Conservation (phyloP, 2,797 vertebrate species). For the Pseudocheirus occidentalis region DNA sequence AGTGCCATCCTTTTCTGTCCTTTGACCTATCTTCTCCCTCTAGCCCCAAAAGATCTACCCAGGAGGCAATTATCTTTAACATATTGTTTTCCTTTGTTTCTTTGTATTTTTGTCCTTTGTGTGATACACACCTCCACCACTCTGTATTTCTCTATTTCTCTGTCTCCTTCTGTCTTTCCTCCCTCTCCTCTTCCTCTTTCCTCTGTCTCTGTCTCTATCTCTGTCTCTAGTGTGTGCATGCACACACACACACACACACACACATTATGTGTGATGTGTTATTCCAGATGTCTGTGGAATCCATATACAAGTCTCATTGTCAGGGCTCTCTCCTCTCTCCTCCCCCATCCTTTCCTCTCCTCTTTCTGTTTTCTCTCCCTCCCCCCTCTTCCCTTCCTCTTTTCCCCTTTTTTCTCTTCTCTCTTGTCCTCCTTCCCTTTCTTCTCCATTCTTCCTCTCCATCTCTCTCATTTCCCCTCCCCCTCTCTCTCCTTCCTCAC, state of each 20-base stretch:
- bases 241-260: background rate
- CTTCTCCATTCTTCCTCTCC: background rate
- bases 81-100: constrained; percentile 48
- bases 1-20: background rate
- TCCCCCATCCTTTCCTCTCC: background rate
- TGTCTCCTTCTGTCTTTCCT: background rate
- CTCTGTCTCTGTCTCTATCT: background rate
- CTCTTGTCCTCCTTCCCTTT: background rate
- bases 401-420: background rate
- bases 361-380: background rate
- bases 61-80: constrained; percentile 21
- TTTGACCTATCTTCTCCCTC: background rate
- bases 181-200: background rate
- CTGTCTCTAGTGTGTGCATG: background rate
- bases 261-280: background rate
- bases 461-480: background rate
- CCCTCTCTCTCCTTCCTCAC: background rate
- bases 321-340: background rate
- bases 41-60: background rate
- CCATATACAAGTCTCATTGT: background rate
- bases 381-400: background rate
- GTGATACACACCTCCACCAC: background rate
- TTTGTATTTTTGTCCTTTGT: background rate
- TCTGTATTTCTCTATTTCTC: background rate
- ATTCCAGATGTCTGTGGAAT: constrained; percentile 13